These are phyloP conservation scores for Drosophila mojavensis DNA, from an alignment of 1,140 invertebrate genomes.

Conservation along the genomic window DNA sequence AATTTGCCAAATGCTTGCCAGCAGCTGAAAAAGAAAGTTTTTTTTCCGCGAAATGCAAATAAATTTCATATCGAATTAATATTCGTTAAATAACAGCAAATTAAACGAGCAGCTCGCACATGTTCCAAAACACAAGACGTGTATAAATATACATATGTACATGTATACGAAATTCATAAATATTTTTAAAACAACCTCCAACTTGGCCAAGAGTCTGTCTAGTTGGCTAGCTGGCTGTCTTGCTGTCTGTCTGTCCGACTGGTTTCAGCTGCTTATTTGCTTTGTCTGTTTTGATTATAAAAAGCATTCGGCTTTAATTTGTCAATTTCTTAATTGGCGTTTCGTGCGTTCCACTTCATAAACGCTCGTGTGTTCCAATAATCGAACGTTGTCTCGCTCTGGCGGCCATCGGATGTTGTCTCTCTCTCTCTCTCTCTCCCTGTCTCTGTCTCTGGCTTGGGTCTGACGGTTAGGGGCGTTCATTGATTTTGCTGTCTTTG, in stretches of 20 bases:
- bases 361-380: constrained; percentile 40
- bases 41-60: constrained; percentile 43
- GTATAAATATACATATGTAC: constrained; percentile 13
- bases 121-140: constrained; percentile 42
- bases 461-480: constrained; percentile 9
- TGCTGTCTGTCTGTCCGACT: constrained; percentile 8
- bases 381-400: constrained; percentile 25
- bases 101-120: constrained; percentile 51
- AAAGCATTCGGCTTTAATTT: constrained; percentile 82
- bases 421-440: constrained; percentile 12
- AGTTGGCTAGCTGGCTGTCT: not conserved
- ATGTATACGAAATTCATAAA: constrained; percentile 55
- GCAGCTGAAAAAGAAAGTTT: constrained; percentile 62
- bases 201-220: constrained; percentile 19
- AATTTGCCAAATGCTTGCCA: constrained; percentile 72
- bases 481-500: constrained; percentile 50
- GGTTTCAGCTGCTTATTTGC: constrained; percentile 64
- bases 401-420: not conserved
- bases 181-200: constrained; percentile 51
- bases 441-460: constrained; percentile 6
- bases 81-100: constrained; percentile 55
- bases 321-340: constrained; percentile 83
- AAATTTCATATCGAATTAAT: constrained; percentile 25
- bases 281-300: constrained; percentile 83
- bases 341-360: constrained; percentile 76